Percentiles rank a stretch among this genome's conserved stretches.
phyloP scores from a whole-genome alignment of 2,888 invertebrate genomes.

The Macrosoma leucophasiata region DNA sequence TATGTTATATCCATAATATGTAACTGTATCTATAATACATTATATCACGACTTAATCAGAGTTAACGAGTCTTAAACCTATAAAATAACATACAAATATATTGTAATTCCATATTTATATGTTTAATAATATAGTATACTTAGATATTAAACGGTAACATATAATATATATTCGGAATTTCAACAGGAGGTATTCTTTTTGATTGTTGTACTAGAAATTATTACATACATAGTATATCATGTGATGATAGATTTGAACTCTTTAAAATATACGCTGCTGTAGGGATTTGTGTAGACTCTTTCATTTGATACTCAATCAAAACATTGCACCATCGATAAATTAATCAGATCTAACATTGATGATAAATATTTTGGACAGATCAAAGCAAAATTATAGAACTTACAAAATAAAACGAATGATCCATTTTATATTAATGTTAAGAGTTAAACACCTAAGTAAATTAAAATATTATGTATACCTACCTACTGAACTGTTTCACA shows the following conservation, averaged over 20 bases:
- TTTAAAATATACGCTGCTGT: constrained; percentile 34
- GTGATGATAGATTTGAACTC: constrained; percentile 46
- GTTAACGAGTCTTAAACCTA: constrained; percentile 64
- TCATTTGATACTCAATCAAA: too few species aligned
- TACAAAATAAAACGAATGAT: constrained; percentile 58
- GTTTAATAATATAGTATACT: constrained; percentile 51
- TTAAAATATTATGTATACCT: constrained; percentile 64
- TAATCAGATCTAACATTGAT: constrained; percentile 61
- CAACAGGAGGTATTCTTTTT: constrained; percentile 61
- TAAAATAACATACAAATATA: constrained; percentile 50
- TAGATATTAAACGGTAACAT: too few species aligned
- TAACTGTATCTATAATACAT: constrained; percentile 34
- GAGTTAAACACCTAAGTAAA: constrained; percentile 54
- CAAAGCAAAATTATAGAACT: constrained; percentile 74
- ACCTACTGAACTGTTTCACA: constrained; percentile 64
- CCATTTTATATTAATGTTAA: constrained; percentile 57
- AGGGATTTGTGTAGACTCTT: too few species aligned
- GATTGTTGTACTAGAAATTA: constrained; percentile 56
- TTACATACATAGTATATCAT: constrained; percentile 34
- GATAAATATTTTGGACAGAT: constrained; percentile 61
- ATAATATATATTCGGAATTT: constrained; percentile 62
- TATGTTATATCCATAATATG: constrained; percentile 28
- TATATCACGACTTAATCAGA: constrained; percentile 65
- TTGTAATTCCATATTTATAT: constrained; percentile 45
- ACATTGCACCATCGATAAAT: constrained; percentile 44